phyloP scores from a whole-genome alignment of 2,113 vertebrate genomes.

The Notothenia coriiceps region DNA sequence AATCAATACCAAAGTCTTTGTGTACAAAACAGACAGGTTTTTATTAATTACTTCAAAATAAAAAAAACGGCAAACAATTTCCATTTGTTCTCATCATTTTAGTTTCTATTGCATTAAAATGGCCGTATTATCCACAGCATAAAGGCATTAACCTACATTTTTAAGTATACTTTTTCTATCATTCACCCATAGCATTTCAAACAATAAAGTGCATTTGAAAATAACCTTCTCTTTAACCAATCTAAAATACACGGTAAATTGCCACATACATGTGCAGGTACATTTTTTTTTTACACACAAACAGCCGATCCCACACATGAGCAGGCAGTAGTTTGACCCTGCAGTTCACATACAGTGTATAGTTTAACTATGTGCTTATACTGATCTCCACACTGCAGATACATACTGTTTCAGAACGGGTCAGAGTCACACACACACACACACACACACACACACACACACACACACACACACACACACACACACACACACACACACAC shows the following conservation, averaged over 20 bases:
- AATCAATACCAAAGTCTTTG: slow-evolving; percentile 43
- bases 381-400: background rate
- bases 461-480: slow-evolving; percentile 23
- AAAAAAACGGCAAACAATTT: slow-evolving; percentile 62
- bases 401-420: slow-evolving; percentile 12
- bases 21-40: slow-evolving; percentile 72
- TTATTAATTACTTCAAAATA: slow-evolving; percentile 77
- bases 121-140: slow-evolving; percentile 70
- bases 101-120: slow-evolving; percentile 79
- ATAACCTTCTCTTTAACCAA: slow-evolving; percentile 53
- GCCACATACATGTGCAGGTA: slow-evolving; percentile 40
- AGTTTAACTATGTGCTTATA: slow-evolving; percentile 54
- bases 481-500: slow-evolving; percentile 20
- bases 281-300: slow-evolving; percentile 35
- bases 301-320: slow-evolving; percentile 31
- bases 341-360: slow-evolving; percentile 36
- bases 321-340: slow-evolving; percentile 36
- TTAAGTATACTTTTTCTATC: slow-evolving; percentile 45
- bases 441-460: slow-evolving; percentile 20
- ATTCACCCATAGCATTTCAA: slow-evolving; percentile 70
- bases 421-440: slow-evolving; percentile 26
- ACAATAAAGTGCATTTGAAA: slow-evolving; percentile 83
- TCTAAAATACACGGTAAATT: slow-evolving; percentile 41
- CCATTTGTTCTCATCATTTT: slow-evolving; percentile 72
- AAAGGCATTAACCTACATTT: slow-evolving; percentile 67